phyloP scores from a whole-genome alignment of 2,113 vertebrate genomes.

The Antechinus flavipes region DNA sequence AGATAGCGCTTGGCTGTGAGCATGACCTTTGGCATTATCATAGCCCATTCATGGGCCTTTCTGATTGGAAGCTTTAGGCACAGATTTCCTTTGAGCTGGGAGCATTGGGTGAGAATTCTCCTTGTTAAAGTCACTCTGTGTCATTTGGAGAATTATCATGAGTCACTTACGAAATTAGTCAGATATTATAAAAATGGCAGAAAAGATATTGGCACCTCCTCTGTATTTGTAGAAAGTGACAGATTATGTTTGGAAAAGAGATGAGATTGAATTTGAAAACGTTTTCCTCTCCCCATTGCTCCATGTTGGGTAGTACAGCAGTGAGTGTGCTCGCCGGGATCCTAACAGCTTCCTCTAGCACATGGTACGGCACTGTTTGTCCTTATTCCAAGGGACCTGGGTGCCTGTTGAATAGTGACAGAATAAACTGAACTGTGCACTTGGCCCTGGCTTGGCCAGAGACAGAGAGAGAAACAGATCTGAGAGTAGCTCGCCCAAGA shows the following conservation, averaged over 20 bases:
- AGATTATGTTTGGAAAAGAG: not conserved
- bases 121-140: not conserved
- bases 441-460: constrained; percentile 25
- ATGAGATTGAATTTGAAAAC: not conserved
- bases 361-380: constrained; percentile 80
- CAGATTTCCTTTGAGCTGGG: not conserved
- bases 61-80: not conserved
- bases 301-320: not conserved
- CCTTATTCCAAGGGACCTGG: constrained; percentile 58
- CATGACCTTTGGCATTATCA: not conserved
- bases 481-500: constrained; percentile 76
- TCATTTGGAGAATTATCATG: not conserved
- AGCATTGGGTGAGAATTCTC: not conserved
- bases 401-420: constrained; percentile 81
- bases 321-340: constrained; percentile 59
- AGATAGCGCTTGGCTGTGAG: not conserved
- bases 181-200: not conserved
- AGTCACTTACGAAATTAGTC: not conserved
- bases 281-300: not conserved
- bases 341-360: constrained; percentile 65
- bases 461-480: constrained; percentile 62
- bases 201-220: not conserved
- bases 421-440: constrained; percentile 78
- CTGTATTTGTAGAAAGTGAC: not conserved
- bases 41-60: not conserved